Conservation (phyloP, 2,113 vertebrate genomes). For the Macrotus californicus region DNA sequence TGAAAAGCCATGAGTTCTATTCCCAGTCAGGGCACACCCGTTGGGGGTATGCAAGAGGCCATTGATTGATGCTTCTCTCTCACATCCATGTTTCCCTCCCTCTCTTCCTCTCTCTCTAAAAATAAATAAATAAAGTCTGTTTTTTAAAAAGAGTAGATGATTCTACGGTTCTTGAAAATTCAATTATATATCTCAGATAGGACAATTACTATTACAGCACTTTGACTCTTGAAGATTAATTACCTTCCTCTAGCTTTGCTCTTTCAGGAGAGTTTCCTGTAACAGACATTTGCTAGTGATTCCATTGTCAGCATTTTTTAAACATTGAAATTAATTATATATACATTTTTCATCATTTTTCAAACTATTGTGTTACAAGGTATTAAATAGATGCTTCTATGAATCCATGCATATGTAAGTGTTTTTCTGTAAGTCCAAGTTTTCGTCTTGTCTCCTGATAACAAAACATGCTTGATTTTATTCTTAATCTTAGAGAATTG, state of each 20-base stretch:
- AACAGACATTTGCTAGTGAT: background rate
- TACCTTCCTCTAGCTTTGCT: constrained; percentile 3
- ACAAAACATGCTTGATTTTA: constrained; percentile 15
- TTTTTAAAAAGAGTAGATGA: background rate
- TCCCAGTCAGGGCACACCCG: no score
- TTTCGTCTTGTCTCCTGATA: background rate
- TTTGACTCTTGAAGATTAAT: constrained; percentile 50
- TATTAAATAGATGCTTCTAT: background rate
- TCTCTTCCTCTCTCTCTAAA: no score
- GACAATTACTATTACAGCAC: constrained; percentile 21
- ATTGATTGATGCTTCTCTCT: no score
- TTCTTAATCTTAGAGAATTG: background rate
- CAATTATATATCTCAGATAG: constrained; percentile 34
- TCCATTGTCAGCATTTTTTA: background rate
- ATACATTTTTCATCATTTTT: background rate
- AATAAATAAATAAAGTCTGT: no score
- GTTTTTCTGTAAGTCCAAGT: background rate
- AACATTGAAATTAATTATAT: background rate
- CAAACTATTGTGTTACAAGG: background rate
- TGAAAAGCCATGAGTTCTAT: no score
- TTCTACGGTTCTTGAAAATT: constrained; percentile 35
- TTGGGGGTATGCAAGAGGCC: no score
- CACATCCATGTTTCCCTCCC: no score
- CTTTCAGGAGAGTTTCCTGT: background rate
- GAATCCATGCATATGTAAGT: background rate